These are phyloP conservation scores for Pionites leucogaster DNA, from an alignment of 2,113 vertebrate genomes.

Conservation along the genomic window DNA sequence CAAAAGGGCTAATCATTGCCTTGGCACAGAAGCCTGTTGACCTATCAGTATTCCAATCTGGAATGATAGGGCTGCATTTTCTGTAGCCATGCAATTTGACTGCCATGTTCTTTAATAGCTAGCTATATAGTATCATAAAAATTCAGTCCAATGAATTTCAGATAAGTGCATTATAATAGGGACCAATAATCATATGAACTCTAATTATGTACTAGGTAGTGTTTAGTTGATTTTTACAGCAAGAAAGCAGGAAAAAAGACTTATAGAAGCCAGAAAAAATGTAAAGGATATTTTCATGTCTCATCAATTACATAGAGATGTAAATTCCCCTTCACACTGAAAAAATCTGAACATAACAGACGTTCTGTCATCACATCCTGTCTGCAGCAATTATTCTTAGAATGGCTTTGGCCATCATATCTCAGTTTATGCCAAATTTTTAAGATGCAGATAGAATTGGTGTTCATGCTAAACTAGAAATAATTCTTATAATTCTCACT, in stretches of 20 bases:
- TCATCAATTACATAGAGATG: background rate
- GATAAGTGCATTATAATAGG: background rate
- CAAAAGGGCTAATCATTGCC: background rate
- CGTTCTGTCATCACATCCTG: background rate
- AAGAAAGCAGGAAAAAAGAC: background rate
- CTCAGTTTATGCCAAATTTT: background rate
- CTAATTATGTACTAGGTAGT: background rate
- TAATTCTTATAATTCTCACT: background rate
- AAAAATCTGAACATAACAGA: background rate
- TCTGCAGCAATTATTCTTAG: background rate
- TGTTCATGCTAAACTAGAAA: background rate
- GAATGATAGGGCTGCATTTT: background rate
- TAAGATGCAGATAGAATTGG: background rate
- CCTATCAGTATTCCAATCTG: background rate
- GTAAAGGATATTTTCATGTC: background rate
- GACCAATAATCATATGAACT: background rate
- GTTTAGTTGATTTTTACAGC: constrained; percentile 27
- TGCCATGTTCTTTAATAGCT: background rate
- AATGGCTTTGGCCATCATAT: background rate
- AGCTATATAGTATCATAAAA: background rate
- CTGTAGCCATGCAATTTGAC: constrained; percentile 1
- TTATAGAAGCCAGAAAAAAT: background rate
- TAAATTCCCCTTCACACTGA: background rate
- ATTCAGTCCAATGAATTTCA: background rate
- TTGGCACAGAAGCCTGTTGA: background rate